Percentiles rank a stretch among this genome's conserved stretches.
Evolutionary conservation across 2,888 invertebrate species (phyloP).

Genomic region (Aleiodes testaceus): DNA sequence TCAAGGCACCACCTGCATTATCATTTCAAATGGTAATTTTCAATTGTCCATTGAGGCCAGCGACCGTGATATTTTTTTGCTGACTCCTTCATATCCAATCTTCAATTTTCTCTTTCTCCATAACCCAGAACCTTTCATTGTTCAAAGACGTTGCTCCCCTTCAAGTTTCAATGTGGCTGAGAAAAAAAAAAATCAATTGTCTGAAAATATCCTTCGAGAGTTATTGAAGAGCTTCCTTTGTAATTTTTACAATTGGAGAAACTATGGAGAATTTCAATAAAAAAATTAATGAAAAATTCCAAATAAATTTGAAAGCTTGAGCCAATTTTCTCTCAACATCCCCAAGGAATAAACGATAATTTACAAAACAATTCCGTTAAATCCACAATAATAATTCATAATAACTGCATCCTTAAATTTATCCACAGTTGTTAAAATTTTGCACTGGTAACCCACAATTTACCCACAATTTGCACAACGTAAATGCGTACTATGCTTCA

Average conservation of each 20-base stretch:
- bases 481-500: too few relatives aligned
- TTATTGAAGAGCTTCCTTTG: not conserved
- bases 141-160: slow-evolving; percentile 5
- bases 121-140: not conserved
- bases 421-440: too few relatives aligned
- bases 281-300: too few relatives aligned
- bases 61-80: slow-evolving; percentile 5
- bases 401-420: too few relatives aligned
- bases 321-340: too few relatives aligned
- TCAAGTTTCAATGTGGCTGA: slow-evolving; percentile 1
- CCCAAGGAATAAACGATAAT: too few relatives aligned
- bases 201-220: not conserved
- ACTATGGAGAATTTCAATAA: too few relatives aligned
- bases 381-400: too few relatives aligned
- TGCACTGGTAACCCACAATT: too few relatives aligned
- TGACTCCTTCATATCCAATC: slow-evolving; percentile 19
- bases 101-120: not conserved
- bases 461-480: too few relatives aligned
- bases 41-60: not conserved
- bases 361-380: too few relatives aligned
- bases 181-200: not conserved
- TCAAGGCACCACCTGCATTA: slow-evolving; percentile 16
- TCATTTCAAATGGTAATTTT: slow-evolving; percentile 17
- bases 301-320: too few relatives aligned
- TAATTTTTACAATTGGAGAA: not conserved